Evolutionary conservation across 1,140 invertebrate genomes (phyloP), one percentile per base, ranked within the genome.

Genomic region (Aplysia californica): DNA sequence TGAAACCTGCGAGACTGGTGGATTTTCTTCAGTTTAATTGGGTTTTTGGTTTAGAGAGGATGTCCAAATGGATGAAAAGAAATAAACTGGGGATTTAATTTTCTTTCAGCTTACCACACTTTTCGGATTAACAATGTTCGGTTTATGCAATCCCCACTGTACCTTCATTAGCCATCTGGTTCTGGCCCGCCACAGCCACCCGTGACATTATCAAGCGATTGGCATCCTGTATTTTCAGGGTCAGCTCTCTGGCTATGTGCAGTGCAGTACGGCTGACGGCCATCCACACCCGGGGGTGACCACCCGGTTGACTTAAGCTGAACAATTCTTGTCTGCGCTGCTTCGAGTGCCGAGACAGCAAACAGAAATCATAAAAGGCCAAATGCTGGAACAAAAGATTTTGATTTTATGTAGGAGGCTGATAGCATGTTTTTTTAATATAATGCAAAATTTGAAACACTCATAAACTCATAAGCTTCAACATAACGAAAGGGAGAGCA

Each of bases 201-300:
- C 41, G 59, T 1, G 70, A 59, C 70, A 73, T 59, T 18, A 73
- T 61, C n/a, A 58, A 15, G 31, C 55, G 39, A 26, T 73, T 73
- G 38, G 59, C 70, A 6, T 61, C 70, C 26, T 61, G 36, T 1
- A 87, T 76, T 31, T 77, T 69, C 2, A 82, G 76, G 61, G 77
- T 82, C 5, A 88, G 79, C 23, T 74, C 59, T 50, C 82, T 80
- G 31, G 87, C 70, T 21, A 77, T 80, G 21, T 70, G 39, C n/a
- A 89, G 65, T 76, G 86, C 87, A 6, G 79, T 75, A 39, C 80
- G 36, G 41, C 74, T 77, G 3, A 85, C 71, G 29, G 83, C 78
- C 39, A 80, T 85, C 87, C 87, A 89, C 66, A 85, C 86, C 73
- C 85, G 82, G 3, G 87, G 86, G 79, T 89, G 87, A 55, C 87